phyloP scores from a whole-genome alignment of 2,113 vertebrate species.

The Petrocephalus zakoni region DNA sequence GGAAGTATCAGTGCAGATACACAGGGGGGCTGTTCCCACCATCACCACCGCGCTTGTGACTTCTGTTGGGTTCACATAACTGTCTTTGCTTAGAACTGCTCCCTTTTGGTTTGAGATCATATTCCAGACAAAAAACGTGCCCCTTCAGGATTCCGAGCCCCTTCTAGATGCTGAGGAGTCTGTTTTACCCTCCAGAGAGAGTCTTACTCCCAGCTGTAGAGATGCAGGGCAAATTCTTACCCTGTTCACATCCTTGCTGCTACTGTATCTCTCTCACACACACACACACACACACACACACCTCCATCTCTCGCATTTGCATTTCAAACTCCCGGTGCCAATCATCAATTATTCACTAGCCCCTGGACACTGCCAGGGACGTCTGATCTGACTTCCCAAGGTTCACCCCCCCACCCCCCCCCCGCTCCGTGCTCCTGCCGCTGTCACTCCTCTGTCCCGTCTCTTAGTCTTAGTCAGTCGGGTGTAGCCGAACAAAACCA shows the following conservation, averaged over 20 bases:
- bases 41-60: background rate
- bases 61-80: conserved; percentile 20
- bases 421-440: background rate
- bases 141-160: background rate
- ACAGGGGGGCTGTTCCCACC: background rate
- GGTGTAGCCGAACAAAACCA: background rate
- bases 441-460: background rate
- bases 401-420: conserved; percentile 46
- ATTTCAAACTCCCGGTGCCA: conserved; percentile 70
- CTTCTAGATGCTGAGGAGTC: background rate
- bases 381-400: conserved; percentile 59
- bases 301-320: conserved; percentile 71
- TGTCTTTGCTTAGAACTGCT: conserved; percentile 18
- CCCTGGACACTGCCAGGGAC: conserved; percentile 56
- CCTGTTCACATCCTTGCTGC: conserved; percentile 46
- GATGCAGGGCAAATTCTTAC: conserved; percentile 39
- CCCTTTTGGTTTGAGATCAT: conserved; percentile 7
- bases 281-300: conserved; percentile 25
- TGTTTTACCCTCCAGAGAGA: conserved; percentile 27
- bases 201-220: background rate
- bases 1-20: background rate
- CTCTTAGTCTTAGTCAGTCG: conserved; percentile 13
- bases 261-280: background rate
- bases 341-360: conserved; percentile 76
- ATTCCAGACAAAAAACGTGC: background rate